These are phyloP conservation scores for Hofmannophila pseudospretella DNA, from an alignment of 2,888 invertebrate species.

Conservation along the genomic window DNA sequence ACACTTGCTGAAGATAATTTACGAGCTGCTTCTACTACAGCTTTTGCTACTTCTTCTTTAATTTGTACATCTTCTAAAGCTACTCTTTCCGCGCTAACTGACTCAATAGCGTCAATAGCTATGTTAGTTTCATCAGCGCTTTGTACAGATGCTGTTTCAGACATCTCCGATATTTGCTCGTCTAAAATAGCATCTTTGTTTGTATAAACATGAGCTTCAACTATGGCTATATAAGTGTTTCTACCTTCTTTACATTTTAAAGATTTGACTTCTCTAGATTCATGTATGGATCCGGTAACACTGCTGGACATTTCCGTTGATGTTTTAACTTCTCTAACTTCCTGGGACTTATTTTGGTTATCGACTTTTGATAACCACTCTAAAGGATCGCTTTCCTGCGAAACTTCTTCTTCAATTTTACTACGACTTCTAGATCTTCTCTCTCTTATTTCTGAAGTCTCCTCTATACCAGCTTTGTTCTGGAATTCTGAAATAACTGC, in stretches of 20 bases:
- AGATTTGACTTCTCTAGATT: conserved; percentile 22
- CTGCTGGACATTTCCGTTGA: conserved; percentile 15
- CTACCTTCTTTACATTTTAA: conserved; percentile 30
- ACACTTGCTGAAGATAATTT: conserved; percentile 19
- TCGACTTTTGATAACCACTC: conserved; percentile 47
- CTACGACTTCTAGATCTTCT: conserved; percentile 48
- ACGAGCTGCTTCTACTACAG: conserved; percentile 22
- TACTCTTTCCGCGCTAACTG: conserved; percentile 23
- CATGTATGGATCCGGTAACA: conserved; percentile 25
- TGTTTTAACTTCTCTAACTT: conserved; percentile 22
- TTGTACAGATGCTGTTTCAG: conserved; percentile 34
- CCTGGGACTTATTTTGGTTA: conserved; percentile 26
- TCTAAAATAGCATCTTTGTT: conserved; percentile 59
- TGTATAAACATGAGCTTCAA: conserved; percentile 66
- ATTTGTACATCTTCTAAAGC: conserved; percentile 21
- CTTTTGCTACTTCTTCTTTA: conserved; percentile 22
- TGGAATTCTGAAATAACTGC: conserved; percentile 63
- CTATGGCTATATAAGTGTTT: conserved; percentile 58
- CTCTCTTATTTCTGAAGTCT: conserved; percentile 15
- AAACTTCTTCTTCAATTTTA: conserved; percentile 44
- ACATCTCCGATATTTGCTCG: conserved; percentile 29
- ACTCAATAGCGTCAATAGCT: conserved; percentile 23
- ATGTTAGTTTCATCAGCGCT: conserved; percentile 33
- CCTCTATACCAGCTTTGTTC: conserved; percentile 40
- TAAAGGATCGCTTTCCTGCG: conserved; percentile 38